Percentiles rank a stretch among this genome's conserved stretches.
Conservation (phyloP, 2,888 invertebrate species). For the Vesta saturnalis region DNA sequence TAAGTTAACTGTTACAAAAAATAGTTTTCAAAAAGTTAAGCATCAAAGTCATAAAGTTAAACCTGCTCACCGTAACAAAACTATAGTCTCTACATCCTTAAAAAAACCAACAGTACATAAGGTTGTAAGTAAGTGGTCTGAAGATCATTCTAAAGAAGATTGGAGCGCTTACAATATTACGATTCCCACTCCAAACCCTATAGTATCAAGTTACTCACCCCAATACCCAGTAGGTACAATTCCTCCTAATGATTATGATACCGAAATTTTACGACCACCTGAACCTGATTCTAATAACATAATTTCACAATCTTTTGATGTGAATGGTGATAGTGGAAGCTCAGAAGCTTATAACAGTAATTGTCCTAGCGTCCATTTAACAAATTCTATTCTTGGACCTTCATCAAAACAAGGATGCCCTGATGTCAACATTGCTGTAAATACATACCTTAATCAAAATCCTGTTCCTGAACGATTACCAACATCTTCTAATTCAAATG, state of each 20-base stretch:
- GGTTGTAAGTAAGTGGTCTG: constrained; percentile 67
- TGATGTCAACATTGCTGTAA: constrained; percentile 75
- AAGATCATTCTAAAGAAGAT: constrained; percentile 62
- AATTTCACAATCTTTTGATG: constrained; percentile 52
- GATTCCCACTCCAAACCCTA: constrained; percentile 53
- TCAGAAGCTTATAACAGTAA: constrained; percentile 34
- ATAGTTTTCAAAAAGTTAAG: no score
- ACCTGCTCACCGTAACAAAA: constrained; percentile 36
- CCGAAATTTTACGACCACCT: not conserved
- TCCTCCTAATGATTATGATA: not conserved
- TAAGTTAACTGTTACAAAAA: not conserved
- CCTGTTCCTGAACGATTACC: constrained; percentile 57
- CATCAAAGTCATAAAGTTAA: no score
- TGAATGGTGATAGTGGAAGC: constrained; percentile 37
- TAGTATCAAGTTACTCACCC: constrained; percentile 56
- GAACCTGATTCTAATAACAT: constrained; percentile 44
- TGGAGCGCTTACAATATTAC: constrained; percentile 59
- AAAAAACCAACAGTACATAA: constrained; percentile 55
- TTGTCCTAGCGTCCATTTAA: constrained; percentile 69
- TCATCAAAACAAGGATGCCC: constrained; percentile 72
- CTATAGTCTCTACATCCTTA: constrained; percentile 1
- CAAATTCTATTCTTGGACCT: constrained; percentile 65
- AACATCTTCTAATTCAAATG: constrained; percentile 48
- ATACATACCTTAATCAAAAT: constrained; percentile 73
- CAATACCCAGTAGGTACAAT: constrained; percentile 41